Percentiles rank a stretch among this genome's conserved stretches.
Conservation (phyloP, 35 echinoderm and acorn worm genomes). For the Ophiothrix spiculata region DNA sequence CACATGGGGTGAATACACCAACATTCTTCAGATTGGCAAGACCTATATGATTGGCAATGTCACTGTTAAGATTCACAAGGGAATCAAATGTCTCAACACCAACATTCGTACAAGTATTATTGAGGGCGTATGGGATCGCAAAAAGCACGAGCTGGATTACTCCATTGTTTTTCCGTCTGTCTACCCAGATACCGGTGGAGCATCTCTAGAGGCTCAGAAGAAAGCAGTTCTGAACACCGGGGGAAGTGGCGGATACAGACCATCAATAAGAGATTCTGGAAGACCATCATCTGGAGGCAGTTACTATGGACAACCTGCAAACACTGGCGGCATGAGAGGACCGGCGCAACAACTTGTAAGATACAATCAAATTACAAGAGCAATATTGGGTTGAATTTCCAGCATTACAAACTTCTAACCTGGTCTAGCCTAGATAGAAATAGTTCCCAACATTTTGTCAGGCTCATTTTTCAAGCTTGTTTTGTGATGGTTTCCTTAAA, state of each 20-base stretch:
- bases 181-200: background rate
- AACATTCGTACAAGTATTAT: background rate
- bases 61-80: background rate
- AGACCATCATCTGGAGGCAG: background rate
- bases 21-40: background rate
- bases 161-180: background rate
- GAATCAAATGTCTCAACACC: background rate
- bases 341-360: too few species aligned
- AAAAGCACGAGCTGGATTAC: constrained; percentile 9
- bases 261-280: background rate
- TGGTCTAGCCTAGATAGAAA: too few species aligned
- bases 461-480: too few species aligned
- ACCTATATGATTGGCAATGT: constrained; percentile 1
- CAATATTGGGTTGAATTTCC: too few species aligned
- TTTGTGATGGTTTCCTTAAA: too few species aligned
- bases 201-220: background rate
- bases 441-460: too few species aligned
- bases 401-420: too few species aligned
- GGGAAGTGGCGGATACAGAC: background rate
- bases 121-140: background rate
- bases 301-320: too few species aligned
- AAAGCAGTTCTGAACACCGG: background rate
- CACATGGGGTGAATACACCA: background rate
- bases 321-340: too few species aligned
- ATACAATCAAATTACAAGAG: too few species aligned